Percentiles rank a stretch among this genome's conserved stretches.
These are phyloP conservation scores for Tetranychus urticae DNA, from an alignment of 1,140 invertebrate genomes.

Conservation along the genomic window DNA sequence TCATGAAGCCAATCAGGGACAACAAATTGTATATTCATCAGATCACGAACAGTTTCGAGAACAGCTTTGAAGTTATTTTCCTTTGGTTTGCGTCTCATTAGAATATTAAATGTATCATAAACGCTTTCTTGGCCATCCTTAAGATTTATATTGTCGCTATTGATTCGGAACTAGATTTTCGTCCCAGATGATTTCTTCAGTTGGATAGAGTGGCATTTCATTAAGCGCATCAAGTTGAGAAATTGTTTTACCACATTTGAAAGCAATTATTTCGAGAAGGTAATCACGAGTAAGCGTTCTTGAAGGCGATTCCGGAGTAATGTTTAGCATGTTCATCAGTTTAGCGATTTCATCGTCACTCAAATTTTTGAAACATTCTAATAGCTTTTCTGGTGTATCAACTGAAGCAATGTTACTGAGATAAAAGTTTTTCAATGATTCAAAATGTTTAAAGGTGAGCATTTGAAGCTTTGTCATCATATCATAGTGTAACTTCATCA, in stretches of 20 bases:
- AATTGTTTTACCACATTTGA: slow-evolving; percentile 57
- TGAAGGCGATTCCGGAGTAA: background rate
- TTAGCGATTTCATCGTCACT: slow-evolving; percentile 53
- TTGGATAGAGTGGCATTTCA: slow-evolving; percentile 94
- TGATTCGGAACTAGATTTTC: slow-evolving; percentile 94
- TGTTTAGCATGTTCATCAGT: slow-evolving; percentile 30
- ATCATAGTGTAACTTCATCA: slow-evolving; percentile 74
- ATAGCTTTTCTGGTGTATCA: slow-evolving; percentile 56
- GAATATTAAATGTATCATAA: slow-evolving; percentile 90
- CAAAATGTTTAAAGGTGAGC: slow-evolving; percentile 76
- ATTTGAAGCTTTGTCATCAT: slow-evolving; percentile 71
- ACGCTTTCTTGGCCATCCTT: slow-evolving; percentile 52
- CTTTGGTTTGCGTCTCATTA: slow-evolving; percentile 91
- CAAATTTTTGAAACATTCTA: slow-evolving; percentile 58
- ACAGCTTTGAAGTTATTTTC: slow-evolving; percentile 99
- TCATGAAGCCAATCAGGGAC: slow-evolving; percentile 97
- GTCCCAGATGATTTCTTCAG: slow-evolving; percentile 95
- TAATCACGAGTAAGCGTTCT: slow-evolving; percentile 38
- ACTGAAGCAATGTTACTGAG: slow-evolving; percentile 80
- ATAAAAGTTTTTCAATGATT: slow-evolving; percentile 58
- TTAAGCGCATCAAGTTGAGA: slow-evolving; percentile 88
- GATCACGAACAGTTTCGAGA: slow-evolving; percentile 83
- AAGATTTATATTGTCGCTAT: slow-evolving; percentile 58
- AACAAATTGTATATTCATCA: slow-evolving; percentile 98
- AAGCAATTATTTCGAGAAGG: slow-evolving; percentile 57